Evolutionary conservation across 1,140 invertebrate species (phyloP), one percentile per base, ranked within the genome.

Genomic region (Neodiprion virginianus): DNA sequence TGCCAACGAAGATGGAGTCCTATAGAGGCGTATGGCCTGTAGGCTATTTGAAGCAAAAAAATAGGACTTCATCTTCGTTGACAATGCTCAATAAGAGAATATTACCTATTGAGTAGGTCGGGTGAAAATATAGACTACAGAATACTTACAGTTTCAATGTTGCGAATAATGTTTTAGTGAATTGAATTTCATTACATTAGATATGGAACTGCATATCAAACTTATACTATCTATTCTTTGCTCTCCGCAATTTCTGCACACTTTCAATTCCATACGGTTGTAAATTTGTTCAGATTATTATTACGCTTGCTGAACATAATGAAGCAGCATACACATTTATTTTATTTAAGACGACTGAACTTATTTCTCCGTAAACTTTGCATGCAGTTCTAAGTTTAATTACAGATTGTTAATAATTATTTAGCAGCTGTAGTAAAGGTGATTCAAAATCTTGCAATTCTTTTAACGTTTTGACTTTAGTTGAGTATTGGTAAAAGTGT

Each of bases 1-100:
- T 82, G 86, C 28, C 28, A 40, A 40, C 5, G 28, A 40, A 40
- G 28, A 40, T 40, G 28, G 28, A 40, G 28, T 40, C 28, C 28
- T 40, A 40, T 40, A 40, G 28, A 40, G 5, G 28, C 28, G 28
- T 40, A 40, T 5, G 28, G 5, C 28, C 28, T 5, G 28, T 5
- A 40, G 28, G 28, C 28, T 40, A 21, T 40, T 40, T 40, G 28
- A 40, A 40, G 28, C 28, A 40, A 40, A 5, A 5, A 40, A 40
- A 40, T 40, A 40, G 2, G 28, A 40, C 28, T 40, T 1, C 28
- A 40, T 40, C 28, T 40, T 40, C 28, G 28, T 40, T 40, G 28
- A 3, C 28, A 40, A 40, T 61, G n/a, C 53, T 61, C n/a, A 17
- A 61, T 61, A 61, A 17, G 53, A 8, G 53, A 61, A 61, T 17